phyloP scores from a whole-genome alignment of 2,797 vertebrate genomes.

The Pseudocheirus occidentalis region DNA sequence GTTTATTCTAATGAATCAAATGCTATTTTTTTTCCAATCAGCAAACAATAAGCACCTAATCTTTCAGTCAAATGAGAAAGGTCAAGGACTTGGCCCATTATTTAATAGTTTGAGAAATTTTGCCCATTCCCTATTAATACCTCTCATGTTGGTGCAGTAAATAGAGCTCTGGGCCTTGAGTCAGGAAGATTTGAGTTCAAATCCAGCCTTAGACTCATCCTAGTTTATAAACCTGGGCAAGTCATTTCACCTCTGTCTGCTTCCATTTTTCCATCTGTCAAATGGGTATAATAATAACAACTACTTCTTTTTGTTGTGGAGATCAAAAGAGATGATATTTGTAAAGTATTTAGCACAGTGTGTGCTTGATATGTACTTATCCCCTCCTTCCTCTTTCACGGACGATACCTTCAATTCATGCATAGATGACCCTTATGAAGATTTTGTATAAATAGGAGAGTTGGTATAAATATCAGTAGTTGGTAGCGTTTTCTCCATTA shows the following conservation, averaged over 20 bases:
- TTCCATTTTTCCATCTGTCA: background rate
- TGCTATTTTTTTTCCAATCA: background rate
- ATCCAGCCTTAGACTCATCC: background rate
- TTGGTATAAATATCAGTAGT: background rate
- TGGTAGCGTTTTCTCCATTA: background rate
- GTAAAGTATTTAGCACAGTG: background rate
- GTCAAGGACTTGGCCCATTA: background rate
- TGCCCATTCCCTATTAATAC: background rate
- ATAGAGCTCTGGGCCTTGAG: background rate
- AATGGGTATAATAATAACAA: background rate
- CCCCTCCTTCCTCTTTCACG: background rate
- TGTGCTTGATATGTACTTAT: background rate
- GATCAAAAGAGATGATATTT: background rate
- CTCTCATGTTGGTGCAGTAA: background rate
- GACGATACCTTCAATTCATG: background rate
- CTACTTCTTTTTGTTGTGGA: background rate
- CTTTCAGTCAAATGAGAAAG: background rate
- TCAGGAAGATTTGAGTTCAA: background rate
- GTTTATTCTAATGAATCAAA: background rate
- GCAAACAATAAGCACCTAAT: background rate
- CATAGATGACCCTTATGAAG: background rate
- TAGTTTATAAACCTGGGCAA: background rate
- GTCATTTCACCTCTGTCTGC: background rate
- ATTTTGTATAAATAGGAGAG: background rate
- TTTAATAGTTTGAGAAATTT: background rate